Percentiles rank a stretch among this genome's conserved stretches.
phyloP scores from a whole-genome alignment of 2,888 invertebrate species.

The Cremastinae sp. region DNA sequence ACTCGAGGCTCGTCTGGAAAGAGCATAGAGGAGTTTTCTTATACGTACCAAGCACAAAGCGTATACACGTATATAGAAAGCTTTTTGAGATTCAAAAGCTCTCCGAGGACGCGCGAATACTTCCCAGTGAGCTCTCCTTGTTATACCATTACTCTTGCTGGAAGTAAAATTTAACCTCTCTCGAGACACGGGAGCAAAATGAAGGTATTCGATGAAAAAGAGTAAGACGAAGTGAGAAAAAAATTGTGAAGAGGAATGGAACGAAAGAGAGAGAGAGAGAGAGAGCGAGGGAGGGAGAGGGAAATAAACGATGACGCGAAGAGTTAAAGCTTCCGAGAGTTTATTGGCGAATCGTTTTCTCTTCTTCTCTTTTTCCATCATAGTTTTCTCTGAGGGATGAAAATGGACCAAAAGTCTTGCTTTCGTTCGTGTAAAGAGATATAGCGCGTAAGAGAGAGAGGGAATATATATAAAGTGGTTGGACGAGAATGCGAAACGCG shows the following conservation, averaged over 20 bases:
- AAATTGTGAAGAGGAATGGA: slow-evolving; percentile 17
- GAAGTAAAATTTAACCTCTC: slow-evolving; percentile 60
- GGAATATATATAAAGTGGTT: slow-evolving; percentile 20
- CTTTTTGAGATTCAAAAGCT: slow-evolving; percentile 59
- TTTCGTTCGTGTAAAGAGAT: slow-evolving; percentile 49
- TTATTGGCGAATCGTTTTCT: slow-evolving; percentile 2
- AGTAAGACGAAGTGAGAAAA: slow-evolving; percentile 9
- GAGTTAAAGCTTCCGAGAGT: slow-evolving; percentile 46
- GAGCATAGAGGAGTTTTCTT: slow-evolving; percentile 25
- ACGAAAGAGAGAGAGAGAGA: slow-evolving; percentile 15
- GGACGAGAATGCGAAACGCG: slow-evolving; percentile 39
- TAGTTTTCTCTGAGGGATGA: slow-evolving; percentile 49
- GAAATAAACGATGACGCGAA: slow-evolving; percentile 42
- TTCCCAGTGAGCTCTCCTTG: slow-evolving; percentile 46
- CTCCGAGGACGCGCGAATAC: slow-evolving; percentile 50
- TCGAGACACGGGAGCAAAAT: slow-evolving; percentile 6
- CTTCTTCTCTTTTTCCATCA: background rate
- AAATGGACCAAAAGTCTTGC: slow-evolving; percentile 61
- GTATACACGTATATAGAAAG: too few relatives aligned
- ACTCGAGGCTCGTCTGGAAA: slow-evolving; percentile 62
- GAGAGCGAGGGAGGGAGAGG: background rate
- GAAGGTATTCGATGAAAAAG: slow-evolving; percentile 15
- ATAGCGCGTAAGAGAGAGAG: slow-evolving; percentile 36
- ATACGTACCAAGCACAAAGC: background rate
- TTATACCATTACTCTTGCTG: slow-evolving; percentile 57